Percentiles rank a stretch among this genome's conserved stretches.
These are phyloP conservation scores for Ips typographus DNA, from an alignment of 1,140 invertebrate species.

Conservation along the genomic window DNA sequence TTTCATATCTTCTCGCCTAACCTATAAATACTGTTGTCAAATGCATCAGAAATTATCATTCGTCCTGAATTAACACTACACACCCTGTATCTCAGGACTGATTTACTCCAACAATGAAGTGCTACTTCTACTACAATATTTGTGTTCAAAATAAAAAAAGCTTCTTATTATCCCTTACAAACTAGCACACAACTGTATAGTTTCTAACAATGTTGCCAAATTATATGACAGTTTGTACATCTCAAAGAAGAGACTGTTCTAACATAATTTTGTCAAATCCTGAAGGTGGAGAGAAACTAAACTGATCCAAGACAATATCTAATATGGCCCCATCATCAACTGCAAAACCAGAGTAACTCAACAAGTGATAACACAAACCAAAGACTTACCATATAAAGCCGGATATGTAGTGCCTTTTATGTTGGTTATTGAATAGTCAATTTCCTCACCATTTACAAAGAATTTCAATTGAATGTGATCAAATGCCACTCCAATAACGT, in stretches of 20 bases:
- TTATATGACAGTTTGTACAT: background rate
- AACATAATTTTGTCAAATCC: constrained; percentile 97
- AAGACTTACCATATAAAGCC: constrained; percentile 82
- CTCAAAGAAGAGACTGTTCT: constrained; percentile 92
- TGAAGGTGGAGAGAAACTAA: constrained; percentile 77
- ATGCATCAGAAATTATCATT: too few species aligned
- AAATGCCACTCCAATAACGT: constrained; percentile 91
- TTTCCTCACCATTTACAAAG: constrained; percentile 87
- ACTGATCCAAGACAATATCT: constrained; percentile 90
- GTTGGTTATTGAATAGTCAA: constrained; percentile 83
- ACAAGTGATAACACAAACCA: constrained; percentile 37
- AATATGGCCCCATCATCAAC: constrained; percentile 97
- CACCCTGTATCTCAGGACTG: too few species aligned
- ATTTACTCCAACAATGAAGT: too few species aligned
- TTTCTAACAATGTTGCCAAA: too few species aligned
- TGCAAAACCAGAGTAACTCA: constrained; percentile 57
- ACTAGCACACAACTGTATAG: too few species aligned
- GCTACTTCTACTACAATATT: too few species aligned
- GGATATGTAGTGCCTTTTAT: constrained; percentile 92
- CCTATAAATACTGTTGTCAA: too few species aligned
- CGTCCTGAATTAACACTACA: too few species aligned
- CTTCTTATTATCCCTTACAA: too few species aligned
- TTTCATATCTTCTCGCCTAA: too few species aligned
- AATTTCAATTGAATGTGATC: constrained; percentile 98
- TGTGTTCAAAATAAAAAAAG: too few species aligned